phyloP scores from a whole-genome alignment of 2,797 vertebrate species.

The Argya squamiceps region DNA sequence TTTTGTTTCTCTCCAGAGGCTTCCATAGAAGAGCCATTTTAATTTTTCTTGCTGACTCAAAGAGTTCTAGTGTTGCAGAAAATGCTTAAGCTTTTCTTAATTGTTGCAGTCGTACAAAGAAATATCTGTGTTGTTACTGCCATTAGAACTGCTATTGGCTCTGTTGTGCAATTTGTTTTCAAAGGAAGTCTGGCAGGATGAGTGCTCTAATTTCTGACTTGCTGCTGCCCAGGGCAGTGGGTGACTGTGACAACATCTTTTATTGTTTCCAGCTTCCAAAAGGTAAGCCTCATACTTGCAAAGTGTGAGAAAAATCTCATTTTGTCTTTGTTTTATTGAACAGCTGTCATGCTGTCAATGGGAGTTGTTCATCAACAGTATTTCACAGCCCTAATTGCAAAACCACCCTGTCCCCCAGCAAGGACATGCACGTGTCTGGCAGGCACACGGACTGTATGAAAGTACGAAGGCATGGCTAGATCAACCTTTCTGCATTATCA shows the following conservation, averaged over 20 bases:
- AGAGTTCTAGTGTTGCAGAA: not conserved
- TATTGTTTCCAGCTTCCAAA: conserved; percentile 35
- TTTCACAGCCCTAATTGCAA: not conserved
- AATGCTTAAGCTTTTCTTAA: conserved; percentile 11
- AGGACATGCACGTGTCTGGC: not conserved
- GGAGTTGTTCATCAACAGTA: not conserved
- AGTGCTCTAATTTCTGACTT: conserved; percentile 6
- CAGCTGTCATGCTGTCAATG: not conserved
- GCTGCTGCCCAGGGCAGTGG: conserved; percentile 16
- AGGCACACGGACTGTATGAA: not conserved
- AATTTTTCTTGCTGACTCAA: not conserved
- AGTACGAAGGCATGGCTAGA: not conserved
- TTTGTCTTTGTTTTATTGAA: conserved; percentile 30
- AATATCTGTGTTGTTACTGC: not conserved
- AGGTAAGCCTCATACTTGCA: conserved; percentile 20
- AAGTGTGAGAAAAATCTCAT: conserved; percentile 1
- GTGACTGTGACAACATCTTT: not conserved
- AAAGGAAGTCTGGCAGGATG: not conserved
- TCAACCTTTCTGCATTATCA: not conserved
- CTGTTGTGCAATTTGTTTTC: conserved; percentile 32
- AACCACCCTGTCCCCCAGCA: not conserved
- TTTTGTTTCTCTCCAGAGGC: not conserved
- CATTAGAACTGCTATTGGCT: not conserved
- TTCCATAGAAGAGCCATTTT: not conserved
- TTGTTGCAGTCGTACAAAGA: conserved; percentile 4